Evolutionary conservation across 2,113 vertebrate genomes (phyloP).

Genomic region (Anarhynchus alexandrinus): DNA sequence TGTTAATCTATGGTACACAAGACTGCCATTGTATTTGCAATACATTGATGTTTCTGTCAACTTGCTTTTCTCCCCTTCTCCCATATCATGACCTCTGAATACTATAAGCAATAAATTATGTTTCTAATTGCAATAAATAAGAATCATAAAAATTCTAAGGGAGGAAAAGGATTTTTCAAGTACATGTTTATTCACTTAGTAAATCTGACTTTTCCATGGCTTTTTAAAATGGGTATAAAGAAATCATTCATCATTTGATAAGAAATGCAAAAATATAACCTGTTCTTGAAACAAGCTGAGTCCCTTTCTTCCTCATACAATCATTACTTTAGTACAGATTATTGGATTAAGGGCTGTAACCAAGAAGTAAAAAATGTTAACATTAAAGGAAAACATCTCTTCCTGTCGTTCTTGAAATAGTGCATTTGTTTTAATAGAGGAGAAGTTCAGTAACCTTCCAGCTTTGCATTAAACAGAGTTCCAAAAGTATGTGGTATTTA

Average conservation of each 20-base stretch:
- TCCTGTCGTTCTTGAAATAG: not conserved
- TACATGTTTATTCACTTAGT: not conserved
- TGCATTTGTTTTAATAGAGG: not conserved
- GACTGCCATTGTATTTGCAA: not conserved
- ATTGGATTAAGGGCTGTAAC: not conserved
- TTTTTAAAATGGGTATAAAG: not conserved
- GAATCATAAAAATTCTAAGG: not conserved
- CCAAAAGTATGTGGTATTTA: not conserved
- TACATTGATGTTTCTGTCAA: constrained; percentile 22
- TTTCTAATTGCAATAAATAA: not conserved
- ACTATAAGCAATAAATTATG: not conserved
- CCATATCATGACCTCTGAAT: not conserved
- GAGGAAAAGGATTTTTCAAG: not conserved
- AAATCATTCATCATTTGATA: not conserved
- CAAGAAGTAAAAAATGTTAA: not conserved
- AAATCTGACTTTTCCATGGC: not conserved
- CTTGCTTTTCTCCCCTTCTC: not conserved
- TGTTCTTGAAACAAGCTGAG: not conserved
- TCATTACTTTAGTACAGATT: not conserved
- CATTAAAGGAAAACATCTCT: not conserved
- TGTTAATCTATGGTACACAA: not conserved
- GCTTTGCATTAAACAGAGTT: not conserved
- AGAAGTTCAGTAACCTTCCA: not conserved
- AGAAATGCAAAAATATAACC: not conserved
- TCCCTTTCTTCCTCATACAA: not conserved